Conservation (phyloP, 2,797 vertebrate species). For the Synanceia verrucosa region DNA sequence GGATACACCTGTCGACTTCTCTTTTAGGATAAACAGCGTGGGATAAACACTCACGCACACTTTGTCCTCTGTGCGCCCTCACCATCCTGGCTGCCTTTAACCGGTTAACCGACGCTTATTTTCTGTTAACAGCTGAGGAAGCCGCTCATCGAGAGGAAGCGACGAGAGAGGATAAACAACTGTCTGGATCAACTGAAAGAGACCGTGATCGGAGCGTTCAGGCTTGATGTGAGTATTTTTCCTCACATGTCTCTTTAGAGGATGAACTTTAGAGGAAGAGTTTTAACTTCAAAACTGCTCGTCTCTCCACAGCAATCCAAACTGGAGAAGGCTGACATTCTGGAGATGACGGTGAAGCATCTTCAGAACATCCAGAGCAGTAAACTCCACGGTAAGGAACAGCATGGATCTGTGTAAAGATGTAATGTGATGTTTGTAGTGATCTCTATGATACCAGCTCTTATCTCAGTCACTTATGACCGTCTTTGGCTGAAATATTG, state of each 20-base stretch:
- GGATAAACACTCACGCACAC: neutral
- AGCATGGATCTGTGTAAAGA: neutral
- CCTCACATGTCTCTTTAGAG: neutral
- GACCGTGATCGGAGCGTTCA: conserved; percentile 88
- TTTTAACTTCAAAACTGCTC: neutral
- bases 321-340: conserved; percentile 91
- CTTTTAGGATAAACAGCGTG: neutral
- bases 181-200: conserved; percentile 92
- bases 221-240: conserved; percentile 86
- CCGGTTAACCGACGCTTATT: neutral
- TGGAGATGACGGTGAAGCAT: conserved; percentile 94
- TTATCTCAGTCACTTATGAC: neutral
- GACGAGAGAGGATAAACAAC: conserved; percentile 91
- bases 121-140: conserved; percentile 84
- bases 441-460: neutral
- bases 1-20: neutral
- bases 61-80: neutral
- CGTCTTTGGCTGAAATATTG: no score
- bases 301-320: conserved; percentile 88
- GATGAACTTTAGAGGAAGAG: neutral
- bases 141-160: conserved; percentile 90
- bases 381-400: conserved; percentile 82
- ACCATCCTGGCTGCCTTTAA: neutral
- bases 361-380: conserved; percentile 89
- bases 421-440: neutral